phyloP scores from a whole-genome alignment of 2,113 vertebrate species.

The Cryptomyrus ogoouensis region DNA sequence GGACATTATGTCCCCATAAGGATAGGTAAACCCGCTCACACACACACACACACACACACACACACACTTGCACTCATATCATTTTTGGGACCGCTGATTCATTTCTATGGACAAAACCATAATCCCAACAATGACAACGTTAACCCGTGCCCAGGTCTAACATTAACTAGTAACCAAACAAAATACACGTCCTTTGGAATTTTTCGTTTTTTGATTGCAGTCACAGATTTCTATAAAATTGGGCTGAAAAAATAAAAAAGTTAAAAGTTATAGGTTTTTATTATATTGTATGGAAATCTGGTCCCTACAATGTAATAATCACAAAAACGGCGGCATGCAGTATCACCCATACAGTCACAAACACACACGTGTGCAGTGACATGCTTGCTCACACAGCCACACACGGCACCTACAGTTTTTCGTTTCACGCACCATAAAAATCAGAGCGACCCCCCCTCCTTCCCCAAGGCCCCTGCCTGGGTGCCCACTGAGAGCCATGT shows the following conservation, averaged over 20 bases:
- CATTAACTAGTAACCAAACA: background rate
- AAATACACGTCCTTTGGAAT: background rate
- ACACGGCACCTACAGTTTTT: background rate
- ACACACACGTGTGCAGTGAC: background rate
- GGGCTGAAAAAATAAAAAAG: background rate
- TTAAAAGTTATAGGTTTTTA: background rate
- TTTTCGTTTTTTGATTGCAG: background rate
- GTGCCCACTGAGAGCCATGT: background rate
- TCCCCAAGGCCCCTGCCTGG: background rate
- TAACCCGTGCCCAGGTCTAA: background rate
- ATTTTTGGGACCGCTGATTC: background rate
- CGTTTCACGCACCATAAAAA: background rate
- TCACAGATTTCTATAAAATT: background rate
- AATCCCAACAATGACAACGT: background rate
- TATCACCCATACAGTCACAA: background rate
- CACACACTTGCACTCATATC: background rate
- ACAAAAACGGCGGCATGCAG: background rate
- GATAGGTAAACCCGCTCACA: background rate
- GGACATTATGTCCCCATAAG: no score
- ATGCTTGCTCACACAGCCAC: background rate
- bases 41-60: background rate
- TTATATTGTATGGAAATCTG: background rate
- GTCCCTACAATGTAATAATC: background rate
- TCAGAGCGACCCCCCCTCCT: background rate
- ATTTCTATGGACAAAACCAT: background rate